Base-by-base conservation (phyloP, 2,797 vertebrate species). In the Gadopsis bispinosus region DNA sequence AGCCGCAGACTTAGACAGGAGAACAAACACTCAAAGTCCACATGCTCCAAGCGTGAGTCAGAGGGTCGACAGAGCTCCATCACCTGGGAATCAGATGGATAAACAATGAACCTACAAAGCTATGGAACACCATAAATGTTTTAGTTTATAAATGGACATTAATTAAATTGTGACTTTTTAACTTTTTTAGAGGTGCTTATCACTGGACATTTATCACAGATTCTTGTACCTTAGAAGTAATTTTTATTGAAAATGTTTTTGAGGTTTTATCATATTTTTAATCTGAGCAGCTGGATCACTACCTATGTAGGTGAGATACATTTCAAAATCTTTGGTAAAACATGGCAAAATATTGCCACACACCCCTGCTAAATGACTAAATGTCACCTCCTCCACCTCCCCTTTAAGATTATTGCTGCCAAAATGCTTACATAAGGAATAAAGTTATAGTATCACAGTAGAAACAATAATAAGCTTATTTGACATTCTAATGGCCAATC, bases 21-120 rank as follows among this genome's bases (percentile, higher is more conserved):
- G 91, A 99, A 98, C 75, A 99, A 93, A 79, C 97, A 98, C 89
- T 98, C 97, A 0, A 99, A 99, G 88, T 99, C 97, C 67, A 99
- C 98, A 0, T 99, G 98, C 77, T 99, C 98, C 11, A 99, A 95
- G 26, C 97, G 95, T 0, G 98, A 99, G 93, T 99, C 98, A 0
- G 97, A 94, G 0, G 98, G 98, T 26, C 98, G 96, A 69, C 96
- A 97, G 79, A 99, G 94, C 91, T 99, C 97, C 19, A 99, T 98
- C 77, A 97, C 95, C 97, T 99, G 90, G 7, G 10, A 35, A 47
- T 11, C 19, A 16, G 26, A 51, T 0, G 2, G 4, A 45, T 7
- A 11, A 62, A 43, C 33, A 10, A 60, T 35, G 7, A 7, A 47
- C 43, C 11, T 5, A 31, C 31, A 39, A n/a, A 26, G 43, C 16